These are phyloP conservation scores for Harpagoxenus sublaevis DNA, from an alignment of 2,888 invertebrate genomes.

Conservation along the genomic window DNA sequence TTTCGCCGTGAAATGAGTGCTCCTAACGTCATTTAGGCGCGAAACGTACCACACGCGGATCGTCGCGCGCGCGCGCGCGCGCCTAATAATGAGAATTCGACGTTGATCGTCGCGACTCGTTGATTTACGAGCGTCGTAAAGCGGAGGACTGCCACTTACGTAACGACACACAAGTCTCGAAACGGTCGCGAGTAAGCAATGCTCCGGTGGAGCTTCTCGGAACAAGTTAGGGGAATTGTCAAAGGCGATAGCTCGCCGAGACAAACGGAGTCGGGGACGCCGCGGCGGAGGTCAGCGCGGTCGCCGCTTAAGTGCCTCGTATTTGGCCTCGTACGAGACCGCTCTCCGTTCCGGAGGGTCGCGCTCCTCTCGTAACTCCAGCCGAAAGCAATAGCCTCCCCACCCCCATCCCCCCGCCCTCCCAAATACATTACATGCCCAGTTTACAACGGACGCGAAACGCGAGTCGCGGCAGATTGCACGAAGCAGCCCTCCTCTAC, in stretches of 20 bases:
- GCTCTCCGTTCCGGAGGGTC: conserved; percentile 54
- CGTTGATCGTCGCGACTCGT: conserved; percentile 11
- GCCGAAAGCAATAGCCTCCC: background rate
- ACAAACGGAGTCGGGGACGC: conserved; percentile 66
- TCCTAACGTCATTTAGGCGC: background rate
- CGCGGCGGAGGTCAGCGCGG: conserved; percentile 63
- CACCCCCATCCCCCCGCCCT: background rate
- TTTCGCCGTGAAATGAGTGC: conserved; percentile 9
- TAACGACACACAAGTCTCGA: conserved; percentile 12
- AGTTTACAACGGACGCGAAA: conserved; percentile 31
- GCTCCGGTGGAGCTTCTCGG: conserved; percentile 62
- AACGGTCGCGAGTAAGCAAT: conserved; percentile 44
- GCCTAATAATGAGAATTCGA: conserved; percentile 10
- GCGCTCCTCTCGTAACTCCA: conserved; percentile 51
- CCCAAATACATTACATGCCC: background rate
- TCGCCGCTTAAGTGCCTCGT: conserved; percentile 63
- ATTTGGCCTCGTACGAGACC: conserved; percentile 52
- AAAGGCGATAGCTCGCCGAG: conserved; percentile 69
- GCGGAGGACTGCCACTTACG: background rate
- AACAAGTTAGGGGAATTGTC: conserved; percentile 71
- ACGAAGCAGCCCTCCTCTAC: background rate
- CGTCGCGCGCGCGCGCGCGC: background rate
- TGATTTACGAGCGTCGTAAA: conserved; percentile 52
- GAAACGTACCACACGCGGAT: no score
- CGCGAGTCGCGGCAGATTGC: conserved; percentile 34